Conservation (phyloP, 2,888 invertebrate genomes). For the Drosophila meridionalis region DNA sequence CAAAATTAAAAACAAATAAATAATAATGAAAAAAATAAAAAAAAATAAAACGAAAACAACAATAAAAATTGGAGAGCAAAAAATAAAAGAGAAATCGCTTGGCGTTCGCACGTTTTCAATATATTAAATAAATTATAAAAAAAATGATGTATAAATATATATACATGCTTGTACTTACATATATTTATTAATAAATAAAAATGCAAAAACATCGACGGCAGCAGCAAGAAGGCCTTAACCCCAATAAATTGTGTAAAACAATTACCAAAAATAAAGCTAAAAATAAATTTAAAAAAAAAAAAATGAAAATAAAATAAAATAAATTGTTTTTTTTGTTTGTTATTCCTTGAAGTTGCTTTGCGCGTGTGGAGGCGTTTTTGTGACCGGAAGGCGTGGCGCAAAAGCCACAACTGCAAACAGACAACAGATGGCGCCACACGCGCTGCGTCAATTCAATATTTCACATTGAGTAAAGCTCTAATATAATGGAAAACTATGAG, state of each 20-base stretch:
- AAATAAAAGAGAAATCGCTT: conserved; percentile 64
- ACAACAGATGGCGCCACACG: conserved; percentile 47
- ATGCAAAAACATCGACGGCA: conserved; percentile 39
- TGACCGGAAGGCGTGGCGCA: conserved; percentile 24
- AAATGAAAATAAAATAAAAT: conserved; percentile 8
- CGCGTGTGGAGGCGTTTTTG: conserved; percentile 3
- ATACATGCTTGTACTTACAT: not conserved
- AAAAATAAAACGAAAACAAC: not conserved
- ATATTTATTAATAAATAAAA: conserved; percentile 35
- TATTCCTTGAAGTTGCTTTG: not conserved
- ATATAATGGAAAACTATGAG: not conserved
- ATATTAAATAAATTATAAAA: not conserved
- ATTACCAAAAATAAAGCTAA: conserved; percentile 57
- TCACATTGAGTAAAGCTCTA: not conserved
- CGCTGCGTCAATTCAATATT: not conserved
- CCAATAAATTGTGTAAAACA: conserved; percentile 74
- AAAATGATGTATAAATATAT: not conserved
- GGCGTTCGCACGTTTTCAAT: conserved; percentile 51
- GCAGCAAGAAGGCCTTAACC: conserved; percentile 70
- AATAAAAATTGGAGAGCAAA: conserved; percentile 12
- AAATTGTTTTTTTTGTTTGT: conserved; percentile 13
- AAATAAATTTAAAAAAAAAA: conserved; percentile 32
- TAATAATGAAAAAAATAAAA: conserved; percentile 12
- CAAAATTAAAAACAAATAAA: conserved; percentile 9
- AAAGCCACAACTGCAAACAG: conserved; percentile 4